Percentiles rank a stretch among this genome's conserved stretches.
Conservation (phyloP, 2,113 vertebrate species). For the Thunnus maccoyii region DNA sequence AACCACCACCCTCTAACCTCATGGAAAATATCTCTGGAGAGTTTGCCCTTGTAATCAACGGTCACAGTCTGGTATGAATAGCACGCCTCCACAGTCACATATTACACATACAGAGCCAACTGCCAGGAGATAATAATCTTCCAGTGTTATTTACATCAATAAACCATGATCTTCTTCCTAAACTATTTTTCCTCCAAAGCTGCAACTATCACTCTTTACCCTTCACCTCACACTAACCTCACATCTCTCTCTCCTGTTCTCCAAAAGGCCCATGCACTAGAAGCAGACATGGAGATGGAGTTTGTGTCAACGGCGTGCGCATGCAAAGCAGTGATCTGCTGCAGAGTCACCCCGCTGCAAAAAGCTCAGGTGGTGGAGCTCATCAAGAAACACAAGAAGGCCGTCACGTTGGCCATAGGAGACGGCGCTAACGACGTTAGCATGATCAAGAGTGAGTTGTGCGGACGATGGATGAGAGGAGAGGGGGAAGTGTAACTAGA, state of each 20-base stretch:
- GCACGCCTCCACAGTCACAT: background rate
- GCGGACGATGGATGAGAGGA: background rate
- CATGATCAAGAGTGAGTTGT: conserved; percentile 96
- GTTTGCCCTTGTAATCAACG: conserved; percentile 92
- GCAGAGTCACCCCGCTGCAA: conserved; percentile 94
- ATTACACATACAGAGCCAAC: conserved; percentile 7
- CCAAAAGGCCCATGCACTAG: conserved; percentile 91
- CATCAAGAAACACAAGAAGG: conserved; percentile 95
- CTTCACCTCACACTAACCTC: background rate
- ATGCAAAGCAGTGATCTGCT: conserved; percentile 95
- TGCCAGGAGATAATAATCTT: conserved; percentile 14
- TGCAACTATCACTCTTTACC: background rate
- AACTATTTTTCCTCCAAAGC: background rate
- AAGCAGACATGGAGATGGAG: conserved; percentile 95
- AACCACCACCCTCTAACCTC: conserved; percentile 81
- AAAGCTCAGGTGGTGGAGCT: conserved; percentile 97
- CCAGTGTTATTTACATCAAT: background rate
- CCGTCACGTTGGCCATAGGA: conserved; percentile 93
- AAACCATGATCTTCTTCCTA: background rate
- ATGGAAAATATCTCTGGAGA: conserved; percentile 92
- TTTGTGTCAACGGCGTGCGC: conserved; percentile 92
- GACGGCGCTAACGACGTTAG: conserved; percentile 96
- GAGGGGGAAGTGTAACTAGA: conserved; percentile 13
- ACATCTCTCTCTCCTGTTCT: background rate
- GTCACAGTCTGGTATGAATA: conserved; percentile 92